These are phyloP conservation scores for Micronycteris hirsuta DNA, from an alignment of 2,113 vertebrate genomes.

Conservation along the genomic window DNA sequence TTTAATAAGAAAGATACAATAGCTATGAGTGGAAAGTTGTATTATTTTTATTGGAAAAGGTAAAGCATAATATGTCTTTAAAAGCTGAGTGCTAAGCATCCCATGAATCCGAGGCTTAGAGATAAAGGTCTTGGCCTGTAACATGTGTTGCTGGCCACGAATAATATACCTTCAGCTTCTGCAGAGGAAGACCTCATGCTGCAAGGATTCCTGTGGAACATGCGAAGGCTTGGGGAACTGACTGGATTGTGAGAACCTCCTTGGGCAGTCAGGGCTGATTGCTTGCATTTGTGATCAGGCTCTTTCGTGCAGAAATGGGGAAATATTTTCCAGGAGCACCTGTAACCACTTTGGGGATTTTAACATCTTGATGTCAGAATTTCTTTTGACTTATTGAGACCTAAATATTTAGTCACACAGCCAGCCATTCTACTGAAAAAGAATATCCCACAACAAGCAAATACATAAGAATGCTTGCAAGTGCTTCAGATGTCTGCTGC, in stretches of 20 bases:
- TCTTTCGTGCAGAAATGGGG: neutral
- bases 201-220: neutral
- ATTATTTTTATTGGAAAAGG: constrained; percentile 15
- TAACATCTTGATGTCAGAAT: constrained; percentile 36
- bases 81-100: neutral
- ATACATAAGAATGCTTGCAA: neutral
- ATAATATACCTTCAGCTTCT: neutral
- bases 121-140: neutral
- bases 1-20: constrained; percentile 19
- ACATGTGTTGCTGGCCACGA: neutral
- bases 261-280: neutral
- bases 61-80: neutral
- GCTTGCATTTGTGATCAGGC: neutral
- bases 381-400: neutral
- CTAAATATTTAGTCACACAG: neutral
- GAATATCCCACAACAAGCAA: neutral
- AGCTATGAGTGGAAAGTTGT: neutral
- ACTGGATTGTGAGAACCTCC: neutral
- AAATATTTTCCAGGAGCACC: constrained; percentile 18
- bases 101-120: neutral
- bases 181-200: neutral
- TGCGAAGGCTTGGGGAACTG: neutral
- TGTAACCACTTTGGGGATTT: constrained; percentile 40
- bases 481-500: neutral
- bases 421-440: constrained; percentile 6